phyloP scores from a whole-genome alignment of 2,113 vertebrate species.

The Eulacestoma nigropectus region DNA sequence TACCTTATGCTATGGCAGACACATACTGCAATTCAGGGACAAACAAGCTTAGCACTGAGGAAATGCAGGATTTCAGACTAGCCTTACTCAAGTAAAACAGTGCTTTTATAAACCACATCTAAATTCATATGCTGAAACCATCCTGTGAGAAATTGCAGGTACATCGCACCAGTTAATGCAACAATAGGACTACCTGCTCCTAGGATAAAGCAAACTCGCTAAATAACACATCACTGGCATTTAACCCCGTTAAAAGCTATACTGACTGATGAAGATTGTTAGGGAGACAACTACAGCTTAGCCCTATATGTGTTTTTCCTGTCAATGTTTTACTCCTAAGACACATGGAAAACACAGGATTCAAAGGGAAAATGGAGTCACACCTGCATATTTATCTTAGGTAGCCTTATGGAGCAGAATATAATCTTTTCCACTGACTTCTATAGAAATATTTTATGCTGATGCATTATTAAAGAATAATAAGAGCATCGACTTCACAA shows the following conservation, averaged over 20 bases:
- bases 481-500: accelerated
- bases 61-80: background rate
- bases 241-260: background rate
- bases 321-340: background rate
- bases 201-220: background rate
- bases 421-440: background rate
- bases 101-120: background rate
- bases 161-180: background rate
- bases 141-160: background rate
- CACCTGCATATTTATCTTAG: background rate
- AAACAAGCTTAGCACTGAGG: background rate
- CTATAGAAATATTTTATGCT: background rate
- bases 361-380: background rate
- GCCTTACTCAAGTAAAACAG: background rate
- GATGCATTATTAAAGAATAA: background rate
- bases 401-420: background rate
- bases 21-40: background rate
- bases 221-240: background rate
- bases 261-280: background rate
- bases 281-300: background rate
- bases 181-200: background rate
- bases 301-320: background rate
- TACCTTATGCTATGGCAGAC: background rate
- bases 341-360: background rate
- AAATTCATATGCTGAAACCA: background rate